Evolutionary conservation across 2,797 vertebrate genomes (phyloP), one percentile per base, ranked within the genome.

Genomic region (Helostoma temminkii): DNA sequence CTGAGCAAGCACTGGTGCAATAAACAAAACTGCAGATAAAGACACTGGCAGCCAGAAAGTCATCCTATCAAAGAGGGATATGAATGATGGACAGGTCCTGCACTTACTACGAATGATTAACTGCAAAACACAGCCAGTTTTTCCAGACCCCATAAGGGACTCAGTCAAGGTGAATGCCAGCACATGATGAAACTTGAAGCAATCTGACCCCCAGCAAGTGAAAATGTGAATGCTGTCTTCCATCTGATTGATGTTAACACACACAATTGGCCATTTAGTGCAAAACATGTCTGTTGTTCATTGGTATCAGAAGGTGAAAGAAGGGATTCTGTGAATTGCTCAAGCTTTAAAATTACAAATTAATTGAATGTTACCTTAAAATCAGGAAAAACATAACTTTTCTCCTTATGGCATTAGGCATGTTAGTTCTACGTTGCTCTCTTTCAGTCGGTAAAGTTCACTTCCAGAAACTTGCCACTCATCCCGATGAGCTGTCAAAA

Each of bases 151-250:
- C 83, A 70, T 65, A 71, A 67, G 74, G 72, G 80, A 87, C 58
- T 71, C 52, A 81, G 71, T 78, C 81, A 88, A 90, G 84, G 89
- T 87, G 86, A 92, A 89, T 34, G 14, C 74, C 74, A 83, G 85
- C 64, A 82, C 80, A 90, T 93, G 93, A 94, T 93, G 93, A 90
- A 94, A 94, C 89, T 47, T 67, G 54, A 60, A 45, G 92, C 82
- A 94, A 94, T 90, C 78, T 83, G 76, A 73, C 70, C 86, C 69
- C 75, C 78, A 88, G 73, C 84, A 74, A 39, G 60, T 47, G 70
- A 74, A 85, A 87, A 87, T 76, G 69, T 57, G 75, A 74, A 71
- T 58, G 64, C 71, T 60, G 58, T 71, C 60, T 73, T 70, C 49
- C 25, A 61, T 67, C 49, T 75, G 74, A 79, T 84, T 48, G 46